phyloP scores from a whole-genome alignment of 2,797 vertebrate species.

The Scolopax bukidnonensis region DNA sequence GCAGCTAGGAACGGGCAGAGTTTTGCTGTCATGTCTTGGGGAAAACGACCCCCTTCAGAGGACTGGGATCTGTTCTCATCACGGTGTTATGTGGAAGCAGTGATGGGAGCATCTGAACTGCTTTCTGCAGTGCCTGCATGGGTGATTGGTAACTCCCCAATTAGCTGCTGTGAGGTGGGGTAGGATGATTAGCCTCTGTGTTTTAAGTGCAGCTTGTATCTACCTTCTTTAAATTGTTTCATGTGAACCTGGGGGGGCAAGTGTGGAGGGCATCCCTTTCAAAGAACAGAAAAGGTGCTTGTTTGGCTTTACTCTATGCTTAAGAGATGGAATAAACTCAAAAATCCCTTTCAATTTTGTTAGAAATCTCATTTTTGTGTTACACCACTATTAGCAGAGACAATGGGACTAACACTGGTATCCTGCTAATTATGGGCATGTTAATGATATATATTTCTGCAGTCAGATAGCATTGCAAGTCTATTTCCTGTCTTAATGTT shows the following conservation, averaged over 20 bases:
- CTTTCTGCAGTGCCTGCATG: not conserved
- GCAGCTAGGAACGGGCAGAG: not conserved
- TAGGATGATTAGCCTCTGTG: not conserved
- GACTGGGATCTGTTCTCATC: not conserved
- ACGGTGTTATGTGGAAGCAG: fast-evolving
- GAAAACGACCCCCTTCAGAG: not conserved
- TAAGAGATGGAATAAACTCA: not conserved
- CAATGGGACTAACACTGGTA: constrained; percentile 47
- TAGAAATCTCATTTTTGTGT: constrained; percentile 44
- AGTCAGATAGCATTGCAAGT: constrained; percentile 36
- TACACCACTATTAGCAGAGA: constrained; percentile 48
- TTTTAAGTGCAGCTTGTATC: not conserved
- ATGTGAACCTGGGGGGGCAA: not conserved
- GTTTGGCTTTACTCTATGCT: not conserved
- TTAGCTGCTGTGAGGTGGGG: not conserved
- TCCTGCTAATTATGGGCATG: constrained; percentile 67
- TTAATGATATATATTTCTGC: constrained; percentile 67
- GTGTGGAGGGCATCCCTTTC: not conserved
- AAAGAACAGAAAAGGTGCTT: not conserved
- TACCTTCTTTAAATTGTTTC: not conserved
- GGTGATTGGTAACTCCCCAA: not conserved
- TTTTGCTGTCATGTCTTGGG: not conserved
- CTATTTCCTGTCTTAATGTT: constrained; percentile 73
- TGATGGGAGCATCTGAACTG: not conserved
- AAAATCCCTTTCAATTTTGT: not conserved